Evolutionary conservation across 2,888 invertebrate genomes (phyloP), one percentile per base, ranked within the genome.

Genomic region (Hartigia nigra): DNA sequence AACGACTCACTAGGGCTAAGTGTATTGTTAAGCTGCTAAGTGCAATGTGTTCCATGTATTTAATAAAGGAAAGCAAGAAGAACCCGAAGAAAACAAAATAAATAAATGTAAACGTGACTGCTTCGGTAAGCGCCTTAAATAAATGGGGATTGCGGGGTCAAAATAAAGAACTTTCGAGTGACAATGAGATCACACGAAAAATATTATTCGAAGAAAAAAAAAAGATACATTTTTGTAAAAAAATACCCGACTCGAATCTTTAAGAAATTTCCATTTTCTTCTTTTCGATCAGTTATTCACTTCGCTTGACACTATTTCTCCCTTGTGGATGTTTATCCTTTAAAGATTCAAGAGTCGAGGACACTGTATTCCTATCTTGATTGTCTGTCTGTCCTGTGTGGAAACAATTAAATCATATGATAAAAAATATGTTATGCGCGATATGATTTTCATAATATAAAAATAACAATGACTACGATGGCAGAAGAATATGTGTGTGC

Each of bases 21-120:
- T 82, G 76, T 86, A 85, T 82, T 86, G 78, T 82, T 84, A 86
- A 86, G 84, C 86, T 84, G 86, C 87, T 88, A 87, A 88, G 86
- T 88, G 89, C 89, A 89, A 89, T 88, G 88, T 88, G 88, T 89
- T 88, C 86, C 84, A 84, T 85, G 85, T 88, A 87, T 85, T 84
- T 84, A 85, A 55, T 9, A 55, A 23, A 55, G 9, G 55, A 55
- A 14, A 55, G 23, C 23, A 55, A 55, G 23, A 55, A 55, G 23
- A 55, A 55, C 5, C 4, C 39, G 23, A 55, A 55, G 55, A 55
- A 23, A 55, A 23, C 1, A 55, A 39, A 1, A 37, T 4, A 5
- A 9, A 55, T 55, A 23, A 86, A 76, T 55, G 75, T 70, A 77
- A 80, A 80, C 77, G 76, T 78, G 84, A 86, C 83, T 86, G 87